A percentile compares a stretch with the other conserved stretches of the same genome.
Evolutionary conservation across 1,140 invertebrate species (phyloP).

Genomic region (Phymastichus coffea): DNA sequence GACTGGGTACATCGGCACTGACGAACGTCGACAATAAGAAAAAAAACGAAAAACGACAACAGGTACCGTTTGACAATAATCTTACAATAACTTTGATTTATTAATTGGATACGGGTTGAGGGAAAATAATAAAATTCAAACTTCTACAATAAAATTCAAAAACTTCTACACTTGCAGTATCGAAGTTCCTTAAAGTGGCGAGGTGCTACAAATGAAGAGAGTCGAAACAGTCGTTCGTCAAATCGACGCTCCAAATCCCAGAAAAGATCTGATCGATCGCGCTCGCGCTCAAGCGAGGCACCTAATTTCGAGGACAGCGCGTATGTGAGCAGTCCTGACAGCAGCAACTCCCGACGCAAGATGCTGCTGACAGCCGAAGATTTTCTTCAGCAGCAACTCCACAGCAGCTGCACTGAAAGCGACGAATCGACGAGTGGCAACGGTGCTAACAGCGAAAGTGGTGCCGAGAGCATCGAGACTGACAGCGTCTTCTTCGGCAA

Average conservation of each 20-base stretch:
- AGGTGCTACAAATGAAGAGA: neutral
- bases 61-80: no score
- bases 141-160: no score
- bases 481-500: constrained; percentile 76
- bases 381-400: neutral
- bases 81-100: no score
- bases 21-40: neutral
- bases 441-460: constrained; percentile 71
- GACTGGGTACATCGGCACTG: neutral
- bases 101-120: no score
- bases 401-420: constrained; percentile 26
- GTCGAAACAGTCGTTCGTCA: neutral
- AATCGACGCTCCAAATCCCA: neutral
- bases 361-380: constrained; percentile 37
- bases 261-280: neutral
- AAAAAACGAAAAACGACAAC: neutral
- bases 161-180: no score
- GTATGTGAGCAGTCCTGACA: constrained; percentile 74
- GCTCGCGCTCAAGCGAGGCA: neutral
- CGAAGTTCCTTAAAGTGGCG: constrained; percentile 9
- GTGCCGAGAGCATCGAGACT: constrained; percentile 79
- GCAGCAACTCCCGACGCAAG: constrained; percentile 53
- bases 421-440: constrained; percentile 74
- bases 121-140: no score
- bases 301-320: constrained; percentile 60